phyloP scores from a whole-genome alignment of 2,888 invertebrate species.

The Altica lythri region DNA sequence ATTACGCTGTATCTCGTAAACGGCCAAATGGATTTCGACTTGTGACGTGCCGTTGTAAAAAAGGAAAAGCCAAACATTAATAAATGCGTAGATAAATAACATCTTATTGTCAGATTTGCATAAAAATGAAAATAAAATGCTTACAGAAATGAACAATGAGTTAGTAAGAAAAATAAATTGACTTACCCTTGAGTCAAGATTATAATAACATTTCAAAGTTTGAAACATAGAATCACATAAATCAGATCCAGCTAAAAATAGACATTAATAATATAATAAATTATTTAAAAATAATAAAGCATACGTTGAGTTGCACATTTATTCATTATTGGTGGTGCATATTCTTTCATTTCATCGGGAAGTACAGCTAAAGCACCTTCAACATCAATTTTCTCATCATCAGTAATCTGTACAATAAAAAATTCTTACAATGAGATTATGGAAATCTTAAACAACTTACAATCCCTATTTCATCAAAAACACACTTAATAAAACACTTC shows the following conservation, averaged over 20 bases:
- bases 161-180: background rate
- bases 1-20: too few species aligned
- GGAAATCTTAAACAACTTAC: too few species aligned
- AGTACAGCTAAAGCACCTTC: conserved; percentile 48
- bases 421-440: too few species aligned
- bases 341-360: conserved; percentile 45
- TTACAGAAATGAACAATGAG: background rate
- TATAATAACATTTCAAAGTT: conserved; percentile 46
- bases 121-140: too few species aligned
- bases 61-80: too few species aligned
- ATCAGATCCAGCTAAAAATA: conserved; percentile 38
- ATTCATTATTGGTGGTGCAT: conserved; percentile 34
- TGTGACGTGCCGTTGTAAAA: too few species aligned
- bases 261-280: conserved; percentile 11
- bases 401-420: conserved; percentile 32
- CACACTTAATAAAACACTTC: conserved; percentile 54
- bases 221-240: conserved; percentile 45
- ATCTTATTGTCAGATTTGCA: too few species aligned
- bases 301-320: conserved; percentile 49
- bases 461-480: conserved; percentile 36
- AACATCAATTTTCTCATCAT: conserved; percentile 49
- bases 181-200: conserved; percentile 34
- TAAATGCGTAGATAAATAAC: too few species aligned
- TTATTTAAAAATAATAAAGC: conserved; percentile 19
- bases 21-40: too few species aligned